phyloP scores from a whole-genome alignment of 2,797 vertebrate species.

The Myotis pilosus region DNA sequence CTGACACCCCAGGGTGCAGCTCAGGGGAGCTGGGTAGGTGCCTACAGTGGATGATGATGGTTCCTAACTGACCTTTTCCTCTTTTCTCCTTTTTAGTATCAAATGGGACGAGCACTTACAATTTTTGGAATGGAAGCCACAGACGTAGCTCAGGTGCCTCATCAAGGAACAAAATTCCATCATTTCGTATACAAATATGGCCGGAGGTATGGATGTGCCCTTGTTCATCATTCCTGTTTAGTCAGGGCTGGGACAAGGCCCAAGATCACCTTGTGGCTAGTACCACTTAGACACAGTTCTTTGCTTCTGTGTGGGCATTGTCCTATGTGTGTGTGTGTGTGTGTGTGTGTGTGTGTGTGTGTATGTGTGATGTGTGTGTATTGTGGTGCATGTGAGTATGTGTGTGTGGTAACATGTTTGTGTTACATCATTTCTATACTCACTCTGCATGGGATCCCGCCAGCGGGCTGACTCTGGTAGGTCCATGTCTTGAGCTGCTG shows the following conservation, averaged over 20 bases:
- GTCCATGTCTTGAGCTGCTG: too few species aligned
- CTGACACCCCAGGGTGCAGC: too few species aligned
- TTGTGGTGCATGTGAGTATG: too few species aligned
- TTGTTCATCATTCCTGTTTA: too few species aligned
- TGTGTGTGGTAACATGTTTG: too few species aligned
- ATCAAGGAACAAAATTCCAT: not conserved
- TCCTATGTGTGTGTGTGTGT: not conserved
- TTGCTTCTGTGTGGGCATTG: not conserved
- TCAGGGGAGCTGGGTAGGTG: not conserved
- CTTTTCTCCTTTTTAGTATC: conserved; percentile 75
- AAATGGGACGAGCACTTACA: conserved; percentile 87
- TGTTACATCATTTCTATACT: too few species aligned
- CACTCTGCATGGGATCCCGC: too few species aligned
- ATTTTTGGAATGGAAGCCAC: conserved; percentile 81
- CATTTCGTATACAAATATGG: accelerated
- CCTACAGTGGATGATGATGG: not conserved
- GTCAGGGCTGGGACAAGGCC: too few species aligned
- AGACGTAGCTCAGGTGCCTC: conserved; percentile 31
- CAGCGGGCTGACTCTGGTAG: too few species aligned
- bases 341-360: too few species aligned
- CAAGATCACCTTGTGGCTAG: too few species aligned
- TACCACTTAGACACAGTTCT: not conserved
- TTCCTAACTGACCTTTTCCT: not conserved
- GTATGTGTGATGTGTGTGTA: too few species aligned
- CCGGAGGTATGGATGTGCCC: not conserved